Evolutionary conservation across 2,113 vertebrate genomes (phyloP).

Genomic region (Desmodus rotundus): DNA sequence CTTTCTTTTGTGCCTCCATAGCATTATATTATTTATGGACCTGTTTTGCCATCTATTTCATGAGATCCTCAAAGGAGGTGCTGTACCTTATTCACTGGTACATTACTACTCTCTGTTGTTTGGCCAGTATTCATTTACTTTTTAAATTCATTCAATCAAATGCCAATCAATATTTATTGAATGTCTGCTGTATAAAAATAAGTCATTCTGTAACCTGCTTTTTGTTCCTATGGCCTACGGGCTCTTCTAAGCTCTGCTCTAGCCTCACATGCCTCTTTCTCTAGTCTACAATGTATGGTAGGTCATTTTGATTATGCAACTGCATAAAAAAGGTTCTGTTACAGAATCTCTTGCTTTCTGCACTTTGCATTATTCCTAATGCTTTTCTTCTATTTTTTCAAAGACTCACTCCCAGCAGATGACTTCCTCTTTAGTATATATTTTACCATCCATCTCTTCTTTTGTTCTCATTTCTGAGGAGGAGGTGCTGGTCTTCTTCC

Average conservation of each 20-base stretch:
- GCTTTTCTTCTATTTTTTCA: neutral
- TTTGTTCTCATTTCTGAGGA: neutral
- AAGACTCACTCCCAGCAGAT: neutral
- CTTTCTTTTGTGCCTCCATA: neutral
- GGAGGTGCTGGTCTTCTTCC: neutral
- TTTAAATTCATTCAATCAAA: neutral
- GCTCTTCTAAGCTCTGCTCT: neutral
- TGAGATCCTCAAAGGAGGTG: neutral
- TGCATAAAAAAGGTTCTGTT: neutral
- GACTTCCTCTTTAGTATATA: neutral
- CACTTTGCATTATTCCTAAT: neutral
- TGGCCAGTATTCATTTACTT: neutral
- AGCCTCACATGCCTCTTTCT: neutral
- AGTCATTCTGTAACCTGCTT: neutral
- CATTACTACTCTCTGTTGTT: neutral
- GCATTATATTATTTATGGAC: neutral
- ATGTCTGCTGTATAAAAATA: neutral
- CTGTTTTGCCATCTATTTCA: neutral
- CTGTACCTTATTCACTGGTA: neutral
- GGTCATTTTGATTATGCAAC: neutral
- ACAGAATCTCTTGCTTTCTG: neutral
- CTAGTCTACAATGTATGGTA: neutral
- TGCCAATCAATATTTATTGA: neutral
- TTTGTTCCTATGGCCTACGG: neutral
- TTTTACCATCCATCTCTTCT: neutral